These are phyloP conservation scores for Leptoteleia sp. DNA, from an alignment of 1,140 invertebrate species.

Conservation along the genomic window DNA sequence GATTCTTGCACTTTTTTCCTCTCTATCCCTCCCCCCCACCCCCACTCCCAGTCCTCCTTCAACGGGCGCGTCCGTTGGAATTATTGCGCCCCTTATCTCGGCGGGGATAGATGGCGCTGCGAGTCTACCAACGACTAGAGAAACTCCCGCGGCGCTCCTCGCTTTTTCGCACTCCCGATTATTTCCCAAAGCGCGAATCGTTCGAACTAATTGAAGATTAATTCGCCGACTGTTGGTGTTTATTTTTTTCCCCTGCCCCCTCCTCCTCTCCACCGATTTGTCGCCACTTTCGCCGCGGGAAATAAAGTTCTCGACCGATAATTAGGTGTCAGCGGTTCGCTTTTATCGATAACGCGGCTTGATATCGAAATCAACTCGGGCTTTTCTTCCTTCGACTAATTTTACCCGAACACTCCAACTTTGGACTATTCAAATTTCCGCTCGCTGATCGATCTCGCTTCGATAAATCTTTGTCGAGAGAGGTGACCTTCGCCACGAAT, in stretches of 20 bases:
- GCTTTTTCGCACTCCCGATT: conserved; percentile 24
- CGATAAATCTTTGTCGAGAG: too few species aligned
- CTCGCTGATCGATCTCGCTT: too few species aligned
- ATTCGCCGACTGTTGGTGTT: conserved; percentile 29
- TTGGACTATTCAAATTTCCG: too few species aligned
- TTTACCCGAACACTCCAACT: too few species aligned
- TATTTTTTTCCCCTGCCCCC: conserved; percentile 33
- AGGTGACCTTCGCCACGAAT: too few species aligned
- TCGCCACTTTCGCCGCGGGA: background rate
- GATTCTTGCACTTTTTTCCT: conserved; percentile 48
- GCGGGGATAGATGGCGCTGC: background rate
- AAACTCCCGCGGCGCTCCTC: background rate
- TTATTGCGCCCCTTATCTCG: conserved; percentile 52
- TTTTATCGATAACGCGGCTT: conserved; percentile 9
- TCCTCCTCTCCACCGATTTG: too few species aligned
- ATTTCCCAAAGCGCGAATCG: conserved; percentile 35
- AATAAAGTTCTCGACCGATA: conserved; percentile 22
- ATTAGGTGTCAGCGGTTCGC: conserved; percentile 5
- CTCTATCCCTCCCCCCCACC: too few species aligned
- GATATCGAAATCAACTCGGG: too few species aligned
- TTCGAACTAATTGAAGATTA: conserved; percentile 53
- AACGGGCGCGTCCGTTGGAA: conserved; percentile 42
- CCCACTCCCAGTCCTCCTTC: too few species aligned
- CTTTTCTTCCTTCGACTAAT: too few species aligned
- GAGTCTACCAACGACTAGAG: conserved; percentile 33